Evolutionary conservation across 2,797 vertebrate genomes (phyloP), one percentile per base, ranked within the genome.

Genomic region (Lithobates sylvaticus): DNA sequence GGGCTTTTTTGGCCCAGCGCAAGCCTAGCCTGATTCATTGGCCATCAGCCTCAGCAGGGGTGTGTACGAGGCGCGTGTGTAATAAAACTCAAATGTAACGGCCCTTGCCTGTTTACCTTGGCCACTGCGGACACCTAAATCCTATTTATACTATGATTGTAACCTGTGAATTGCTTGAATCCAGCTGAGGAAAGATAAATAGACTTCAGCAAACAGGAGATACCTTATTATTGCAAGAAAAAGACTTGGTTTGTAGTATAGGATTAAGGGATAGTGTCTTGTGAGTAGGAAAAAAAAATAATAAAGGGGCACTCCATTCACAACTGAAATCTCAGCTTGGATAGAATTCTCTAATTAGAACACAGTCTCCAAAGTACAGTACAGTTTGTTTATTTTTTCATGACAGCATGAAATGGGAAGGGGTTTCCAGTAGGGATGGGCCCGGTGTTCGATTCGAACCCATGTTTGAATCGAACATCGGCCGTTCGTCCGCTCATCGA

Each of bases 61-160:
- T 87, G 86, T 79, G 81, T 79, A 84, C 74, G 76, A 76, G 86
- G 42, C 86, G 84, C 27, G 34, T 44, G 42, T 87, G 81, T 87
- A 87, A 87, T 87, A 87, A 87, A 87, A 86, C 79, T 65, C 85
- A 72, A 78, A 78, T 83, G 81, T 87, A 84, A 79, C 68, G 81
- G 80, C 73, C 27, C 39, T 73, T 65, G 78, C 18, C 15, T 83
- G 78, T 87, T 87, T 87, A 78, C 76, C 76, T 87, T 87, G 86
- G 86, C 86, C n/a, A 9, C 23, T 27, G 32, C 39, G 34, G 29
- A 58, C 76, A 83, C 83, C 86, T 58, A 87, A 87, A 87, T 87
- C 81, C 86, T 87, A 87, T 87, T 83, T 87, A 87, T 83, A 83
- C 68, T 87, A 79, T 83, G 70, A 79, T 87, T 83, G 78, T 87